These are phyloP conservation scores for Helicoverpa assulta DNA, from an alignment of 2,888 invertebrate species.

Conservation along the genomic window DNA sequence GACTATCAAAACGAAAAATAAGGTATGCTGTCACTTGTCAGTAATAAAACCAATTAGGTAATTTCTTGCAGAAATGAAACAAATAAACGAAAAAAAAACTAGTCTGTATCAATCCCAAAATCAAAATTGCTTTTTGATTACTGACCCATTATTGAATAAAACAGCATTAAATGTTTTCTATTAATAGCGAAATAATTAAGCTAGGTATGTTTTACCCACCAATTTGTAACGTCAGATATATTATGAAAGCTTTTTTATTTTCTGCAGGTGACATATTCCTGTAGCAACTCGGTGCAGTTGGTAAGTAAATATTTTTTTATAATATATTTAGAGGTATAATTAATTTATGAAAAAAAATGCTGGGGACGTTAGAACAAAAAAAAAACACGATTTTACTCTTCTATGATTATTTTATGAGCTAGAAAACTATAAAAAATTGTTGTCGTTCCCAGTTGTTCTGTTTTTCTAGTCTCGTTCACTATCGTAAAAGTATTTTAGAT, in stretches of 20 bases:
- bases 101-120: background rate
- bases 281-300: constrained; percentile 64
- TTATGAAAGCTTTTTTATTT: background rate
- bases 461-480: constrained; percentile 23
- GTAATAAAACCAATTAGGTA: too few species aligned
- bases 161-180: background rate
- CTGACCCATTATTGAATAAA: background rate
- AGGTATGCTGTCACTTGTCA: too few species aligned
- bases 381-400: constrained; percentile 7
- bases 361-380: constrained; percentile 20
- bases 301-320: constrained; percentile 61
- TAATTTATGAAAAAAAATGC: background rate
- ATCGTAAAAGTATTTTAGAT: constrained; percentile 23
- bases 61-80: too few species aligned
- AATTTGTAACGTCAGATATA: background rate
- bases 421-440: constrained; percentile 24
- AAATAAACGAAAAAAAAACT: too few species aligned
- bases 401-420: constrained; percentile 29
- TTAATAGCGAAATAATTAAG: background rate
- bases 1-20: too few species aligned
- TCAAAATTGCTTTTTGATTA: background rate
- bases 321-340: too few species aligned
- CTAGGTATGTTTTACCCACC: background rate
- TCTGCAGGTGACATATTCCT: constrained; percentile 67
- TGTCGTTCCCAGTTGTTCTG: constrained; percentile 11